Base-by-base conservation (phyloP, 2,797 vertebrate genomes). In the Luscinia megarhynchos region DNA sequence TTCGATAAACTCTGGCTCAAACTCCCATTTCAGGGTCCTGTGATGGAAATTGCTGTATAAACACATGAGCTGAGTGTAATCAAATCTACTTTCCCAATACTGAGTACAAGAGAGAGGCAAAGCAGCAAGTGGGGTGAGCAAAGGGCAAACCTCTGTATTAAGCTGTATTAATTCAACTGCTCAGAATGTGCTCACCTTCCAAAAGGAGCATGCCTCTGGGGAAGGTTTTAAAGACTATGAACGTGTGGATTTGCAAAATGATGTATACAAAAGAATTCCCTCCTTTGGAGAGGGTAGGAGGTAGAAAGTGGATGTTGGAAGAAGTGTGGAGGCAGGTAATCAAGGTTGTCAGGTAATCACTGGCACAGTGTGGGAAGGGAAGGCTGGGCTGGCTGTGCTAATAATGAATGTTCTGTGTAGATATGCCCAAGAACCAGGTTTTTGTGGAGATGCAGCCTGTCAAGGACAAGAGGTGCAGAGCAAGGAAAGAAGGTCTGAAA, bases 91-190 rank as follows among this genome's bases (percentile, higher is more conserved):
- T 34, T 92, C 74, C 40, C 9, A 29, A 5, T 43, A 73, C 14
- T 6, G 3, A 63, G 36, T 55, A 22, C 6, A 23, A 21, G 22
- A 84, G 40, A 38, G 36, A 61, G 27, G 55, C 69, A 83, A 43
- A 87, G 53, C 53, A 92, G 68, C 41, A 46, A 74, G 50, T 3
- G 29, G 82, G 57, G 34, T 85, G 84, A 85, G 68, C 78, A 83
- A 69, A 80, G 68, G 72, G 23, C 75, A 87, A 53, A 76, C 27
- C 29, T 73, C 72, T 77, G 40, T 30, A 40, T 54, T 77, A 68
- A 70, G 32, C 59, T 83, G 48, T 51, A 32, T 79, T 73, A 72
- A 79, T 79, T 89, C 55, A 87, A 63, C 53, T 87, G 64, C 36
- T 36, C 45, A 19, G 41, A 30, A 54, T 2, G 38, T 2, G 38